These are phyloP conservation scores for Coreoperca whiteheadi DNA, from an alignment of 2,113 vertebrate species.

Conservation along the genomic window DNA sequence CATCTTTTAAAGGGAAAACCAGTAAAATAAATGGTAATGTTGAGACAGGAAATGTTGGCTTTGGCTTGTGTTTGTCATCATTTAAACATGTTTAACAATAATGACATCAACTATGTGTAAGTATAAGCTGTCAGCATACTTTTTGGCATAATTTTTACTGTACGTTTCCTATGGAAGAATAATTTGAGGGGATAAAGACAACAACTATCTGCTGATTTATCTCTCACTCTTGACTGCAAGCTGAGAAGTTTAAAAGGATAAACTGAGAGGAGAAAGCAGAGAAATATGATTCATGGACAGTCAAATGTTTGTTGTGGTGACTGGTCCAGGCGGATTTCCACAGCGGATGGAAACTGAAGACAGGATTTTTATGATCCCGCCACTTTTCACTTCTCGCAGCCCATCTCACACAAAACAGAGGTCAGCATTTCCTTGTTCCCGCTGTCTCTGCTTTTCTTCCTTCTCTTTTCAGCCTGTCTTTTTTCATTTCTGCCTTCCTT, in stretches of 20 bases:
- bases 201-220: slow-evolving; percentile 22
- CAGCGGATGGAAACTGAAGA: slow-evolving; percentile 60
- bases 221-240: slow-evolving; percentile 19
- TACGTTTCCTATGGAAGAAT: neutral
- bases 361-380: slow-evolving; percentile 62
- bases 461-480: slow-evolving; percentile 32
- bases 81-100: neutral
- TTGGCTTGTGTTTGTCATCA: slow-evolving; percentile 1
- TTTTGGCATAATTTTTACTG: neutral
- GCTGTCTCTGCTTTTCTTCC: slow-evolving; percentile 65
- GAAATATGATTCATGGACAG: slow-evolving; percentile 59
- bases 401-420: slow-evolving; percentile 64
- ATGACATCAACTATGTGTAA: neutral
- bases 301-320: slow-evolving; percentile 67
- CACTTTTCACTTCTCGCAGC: slow-evolving; percentile 68
- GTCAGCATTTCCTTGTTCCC: slow-evolving; percentile 53
- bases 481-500: slow-evolving; percentile 46
- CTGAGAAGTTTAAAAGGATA: slow-evolving; percentile 37
- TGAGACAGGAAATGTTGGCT: slow-evolving; percentile 5
- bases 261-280: slow-evolving; percentile 37
- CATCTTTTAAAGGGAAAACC: neutral
- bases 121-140: slow-evolving; percentile 4
- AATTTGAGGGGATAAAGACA: neutral
- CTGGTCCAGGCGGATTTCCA: slow-evolving; percentile 65
- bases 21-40: neutral